Evolutionary conservation across 2,888 invertebrate genomes (phyloP).

Genomic region (Barypeithes pellucidus): DNA sequence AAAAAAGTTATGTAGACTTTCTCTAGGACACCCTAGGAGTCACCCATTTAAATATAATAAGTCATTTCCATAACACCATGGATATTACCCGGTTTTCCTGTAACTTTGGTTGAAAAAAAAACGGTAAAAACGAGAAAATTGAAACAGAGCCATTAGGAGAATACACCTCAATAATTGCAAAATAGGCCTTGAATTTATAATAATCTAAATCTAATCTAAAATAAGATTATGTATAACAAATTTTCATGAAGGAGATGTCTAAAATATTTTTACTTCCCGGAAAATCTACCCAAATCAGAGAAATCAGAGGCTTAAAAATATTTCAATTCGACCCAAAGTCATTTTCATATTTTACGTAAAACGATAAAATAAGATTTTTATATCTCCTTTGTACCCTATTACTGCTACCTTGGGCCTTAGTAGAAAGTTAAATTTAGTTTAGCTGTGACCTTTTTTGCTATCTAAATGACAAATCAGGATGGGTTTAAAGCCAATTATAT

Average conservation of each 20-base stretch:
- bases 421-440: constrained; percentile 8
- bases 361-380: neutral
- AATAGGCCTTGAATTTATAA: too few species aligned
- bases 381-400: neutral
- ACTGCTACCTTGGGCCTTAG: neutral
- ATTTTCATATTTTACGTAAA: constrained; percentile 7
- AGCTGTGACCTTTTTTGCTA: neutral
- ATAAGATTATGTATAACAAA: too few species aligned
- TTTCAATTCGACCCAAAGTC: neutral
- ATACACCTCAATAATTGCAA: too few species aligned
- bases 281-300: neutral
- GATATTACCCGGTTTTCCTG: too few species aligned
- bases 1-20: too few species aligned
- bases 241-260: neutral
- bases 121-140: too few species aligned
- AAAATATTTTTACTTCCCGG: neutral
- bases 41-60: too few species aligned
- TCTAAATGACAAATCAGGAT: constrained; percentile 1
- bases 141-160: too few species aligned
- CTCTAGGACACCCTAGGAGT: too few species aligned
- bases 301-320: constrained; percentile 3
- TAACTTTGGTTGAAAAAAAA: too few species aligned
- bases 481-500: neutral
- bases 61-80: too few species aligned
- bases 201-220: too few species aligned